These are phyloP conservation scores for Rosalia funebris DNA, from an alignment of 2,888 invertebrate species.

Conservation along the genomic window DNA sequence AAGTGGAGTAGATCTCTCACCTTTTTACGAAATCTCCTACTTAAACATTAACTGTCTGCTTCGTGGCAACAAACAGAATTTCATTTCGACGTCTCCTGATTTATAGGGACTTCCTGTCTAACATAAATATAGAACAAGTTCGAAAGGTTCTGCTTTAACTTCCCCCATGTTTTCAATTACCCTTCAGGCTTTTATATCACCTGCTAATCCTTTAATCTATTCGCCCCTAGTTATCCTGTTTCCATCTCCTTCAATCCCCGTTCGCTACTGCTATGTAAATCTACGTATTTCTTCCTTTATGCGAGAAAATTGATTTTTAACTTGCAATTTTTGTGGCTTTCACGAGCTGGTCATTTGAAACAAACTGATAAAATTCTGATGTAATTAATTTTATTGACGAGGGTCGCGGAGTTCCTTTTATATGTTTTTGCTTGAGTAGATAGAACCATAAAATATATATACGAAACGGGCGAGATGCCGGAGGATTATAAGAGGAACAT, in stretches of 20 bases:
- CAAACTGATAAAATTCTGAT: neutral
- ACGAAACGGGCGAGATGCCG: too few relatives aligned
- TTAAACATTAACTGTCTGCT: too few relatives aligned
- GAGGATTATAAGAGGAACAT: too few relatives aligned
- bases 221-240: slow-evolving; percentile 4
- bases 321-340: neutral
- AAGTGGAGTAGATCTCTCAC: too few relatives aligned
- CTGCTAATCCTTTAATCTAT: slow-evolving; percentile 11
- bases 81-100: too few relatives aligned
- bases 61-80: too few relatives aligned
- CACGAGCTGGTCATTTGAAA: neutral
- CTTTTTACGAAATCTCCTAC: too few relatives aligned
- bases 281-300: neutral
- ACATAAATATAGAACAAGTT: neutral
- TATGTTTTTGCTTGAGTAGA: too few relatives aligned
- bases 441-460: too few relatives aligned
- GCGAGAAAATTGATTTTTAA: slow-evolving; percentile 8
- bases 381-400: slow-evolving; percentile 2
- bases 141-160: neutral
- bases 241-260: neutral
- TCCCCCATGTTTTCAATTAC: slow-evolving; percentile 13
- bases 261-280: neutral
- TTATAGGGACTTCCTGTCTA: too few relatives aligned
- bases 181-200: slow-evolving; percentile 4
- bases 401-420: neutral